A percentile compares a stretch with the other conserved stretches of the same genome.
phyloP scores from a whole-genome alignment of 2,113 vertebrate species.

The Emydura subglobosa region DNA sequence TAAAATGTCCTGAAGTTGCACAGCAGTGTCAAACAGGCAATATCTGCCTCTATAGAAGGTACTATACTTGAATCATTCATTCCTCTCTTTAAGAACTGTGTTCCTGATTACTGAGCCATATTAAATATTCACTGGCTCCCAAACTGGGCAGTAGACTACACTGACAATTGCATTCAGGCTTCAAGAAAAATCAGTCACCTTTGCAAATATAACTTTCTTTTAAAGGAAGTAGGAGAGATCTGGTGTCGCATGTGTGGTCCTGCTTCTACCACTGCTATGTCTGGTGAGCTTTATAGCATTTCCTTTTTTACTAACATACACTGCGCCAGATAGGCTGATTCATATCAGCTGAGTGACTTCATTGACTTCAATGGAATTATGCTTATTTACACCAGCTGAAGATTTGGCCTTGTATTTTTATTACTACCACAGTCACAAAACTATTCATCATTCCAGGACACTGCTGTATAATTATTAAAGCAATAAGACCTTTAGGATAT shows the following conservation, averaged over 20 bases:
- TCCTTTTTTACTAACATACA: not conserved
- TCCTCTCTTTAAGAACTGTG: not conserved
- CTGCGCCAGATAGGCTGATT: not conserved
- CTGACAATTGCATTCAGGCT: not conserved
- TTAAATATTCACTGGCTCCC: not conserved
- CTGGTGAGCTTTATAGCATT: not conserved
- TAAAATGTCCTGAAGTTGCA: rapidly evolving
- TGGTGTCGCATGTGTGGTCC: not conserved
- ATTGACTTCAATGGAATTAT: not conserved
- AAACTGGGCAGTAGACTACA: not conserved
- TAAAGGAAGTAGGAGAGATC: not conserved
- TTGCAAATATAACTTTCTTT: not conserved
- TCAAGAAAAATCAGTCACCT: not conserved
- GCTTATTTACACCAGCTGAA: not conserved
- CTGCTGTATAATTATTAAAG: not conserved
- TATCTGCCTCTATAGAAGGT: not conserved
- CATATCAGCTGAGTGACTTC: not conserved
- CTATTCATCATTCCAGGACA: not conserved
- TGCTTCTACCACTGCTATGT: not conserved
- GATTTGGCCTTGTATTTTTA: not conserved
- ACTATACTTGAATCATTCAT: not conserved
- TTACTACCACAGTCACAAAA: not conserved
- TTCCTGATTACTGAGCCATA: not conserved
- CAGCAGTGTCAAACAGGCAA: not conserved
- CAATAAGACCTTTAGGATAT: not conserved